Evolutionary conservation across 2,113 vertebrate species (phyloP).

Genomic region (Tauraco erythrolophus): DNA sequence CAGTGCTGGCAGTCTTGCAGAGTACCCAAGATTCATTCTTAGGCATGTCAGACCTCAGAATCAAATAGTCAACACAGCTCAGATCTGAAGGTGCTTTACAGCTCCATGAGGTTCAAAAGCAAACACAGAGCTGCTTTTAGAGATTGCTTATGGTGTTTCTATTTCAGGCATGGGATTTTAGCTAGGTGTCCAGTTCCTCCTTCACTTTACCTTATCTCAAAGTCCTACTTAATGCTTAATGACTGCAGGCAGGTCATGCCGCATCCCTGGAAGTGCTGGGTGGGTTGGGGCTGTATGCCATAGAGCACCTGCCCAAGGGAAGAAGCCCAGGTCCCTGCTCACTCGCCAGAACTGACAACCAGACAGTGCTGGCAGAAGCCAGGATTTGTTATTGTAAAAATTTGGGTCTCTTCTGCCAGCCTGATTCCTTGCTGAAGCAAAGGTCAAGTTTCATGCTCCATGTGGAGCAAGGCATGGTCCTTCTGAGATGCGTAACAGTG

Average conservation of each 20-base stretch:
- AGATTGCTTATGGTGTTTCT: background rate
- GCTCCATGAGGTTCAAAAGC: background rate
- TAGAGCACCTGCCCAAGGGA: background rate
- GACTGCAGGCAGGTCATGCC: background rate
- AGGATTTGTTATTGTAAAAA: background rate
- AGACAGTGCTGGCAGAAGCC: background rate
- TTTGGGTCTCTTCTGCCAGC: background rate
- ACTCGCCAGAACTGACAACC: background rate
- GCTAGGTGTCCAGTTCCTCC: background rate
- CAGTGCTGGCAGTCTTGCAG: background rate
- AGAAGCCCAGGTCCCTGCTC: background rate
- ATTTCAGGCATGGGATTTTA: background rate
- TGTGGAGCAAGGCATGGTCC: background rate
- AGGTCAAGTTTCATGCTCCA: background rate
- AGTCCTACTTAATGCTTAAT: background rate
- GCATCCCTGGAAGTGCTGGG: background rate
- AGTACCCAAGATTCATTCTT: background rate
- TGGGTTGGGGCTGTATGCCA: background rate
- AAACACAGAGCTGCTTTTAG: background rate
- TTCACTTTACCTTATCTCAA: background rate
- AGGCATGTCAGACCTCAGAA: background rate
- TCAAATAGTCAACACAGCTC: background rate
- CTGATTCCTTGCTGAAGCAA: background rate
- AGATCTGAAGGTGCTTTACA: background rate
- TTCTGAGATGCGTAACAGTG: background rate